Conservation (phyloP, 2,797 vertebrate species). For the Mormyrus hasselquistii region DNA sequence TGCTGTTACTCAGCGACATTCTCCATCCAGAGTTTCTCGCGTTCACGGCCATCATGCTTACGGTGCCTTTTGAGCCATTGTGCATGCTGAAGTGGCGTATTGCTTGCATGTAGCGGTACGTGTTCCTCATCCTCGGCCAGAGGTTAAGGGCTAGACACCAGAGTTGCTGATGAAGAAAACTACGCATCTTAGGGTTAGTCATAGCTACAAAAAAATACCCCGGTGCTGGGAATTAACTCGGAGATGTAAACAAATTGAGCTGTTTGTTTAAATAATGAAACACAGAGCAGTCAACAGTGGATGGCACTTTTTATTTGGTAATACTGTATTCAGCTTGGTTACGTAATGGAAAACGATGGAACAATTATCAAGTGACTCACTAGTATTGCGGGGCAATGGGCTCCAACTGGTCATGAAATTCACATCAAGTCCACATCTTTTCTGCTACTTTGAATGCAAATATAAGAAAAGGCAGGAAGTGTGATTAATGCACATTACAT, state of each 20-base stretch:
- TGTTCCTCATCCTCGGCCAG: slow-evolving; percentile 59
- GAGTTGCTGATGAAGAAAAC: slow-evolving; percentile 40
- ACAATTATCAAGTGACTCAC: slow-evolving; percentile 9
- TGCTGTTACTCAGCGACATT: neutral
- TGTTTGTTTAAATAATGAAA: slow-evolving; percentile 17
- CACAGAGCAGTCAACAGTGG: neutral
- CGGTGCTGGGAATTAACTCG: slow-evolving; percentile 48
- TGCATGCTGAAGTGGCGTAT: slow-evolving; percentile 45
- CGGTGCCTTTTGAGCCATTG: slow-evolving; percentile 32
- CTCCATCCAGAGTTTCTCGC: slow-evolving; percentile 35
- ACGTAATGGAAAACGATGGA: slow-evolving; percentile 5
- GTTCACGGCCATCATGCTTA: slow-evolving; percentile 35
- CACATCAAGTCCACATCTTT: slow-evolving; percentile 14
- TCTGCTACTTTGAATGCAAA: slow-evolving; percentile 20
- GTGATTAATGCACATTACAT: slow-evolving; percentile 3
- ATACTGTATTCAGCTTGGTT: neutral
- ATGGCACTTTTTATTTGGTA: neutral
- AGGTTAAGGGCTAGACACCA: slow-evolving; percentile 56
- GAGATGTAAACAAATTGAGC: slow-evolving; percentile 34
- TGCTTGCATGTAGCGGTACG: slow-evolving; percentile 64
- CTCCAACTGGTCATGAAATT: neutral
- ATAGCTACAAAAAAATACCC: slow-evolving; percentile 59
- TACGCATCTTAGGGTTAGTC: slow-evolving; percentile 62
- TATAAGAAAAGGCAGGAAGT: slow-evolving; percentile 21
- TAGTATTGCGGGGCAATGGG: neutral